Conservation (phyloP, 2,113 vertebrate genomes). For the Thermophis baileyi region DNA sequence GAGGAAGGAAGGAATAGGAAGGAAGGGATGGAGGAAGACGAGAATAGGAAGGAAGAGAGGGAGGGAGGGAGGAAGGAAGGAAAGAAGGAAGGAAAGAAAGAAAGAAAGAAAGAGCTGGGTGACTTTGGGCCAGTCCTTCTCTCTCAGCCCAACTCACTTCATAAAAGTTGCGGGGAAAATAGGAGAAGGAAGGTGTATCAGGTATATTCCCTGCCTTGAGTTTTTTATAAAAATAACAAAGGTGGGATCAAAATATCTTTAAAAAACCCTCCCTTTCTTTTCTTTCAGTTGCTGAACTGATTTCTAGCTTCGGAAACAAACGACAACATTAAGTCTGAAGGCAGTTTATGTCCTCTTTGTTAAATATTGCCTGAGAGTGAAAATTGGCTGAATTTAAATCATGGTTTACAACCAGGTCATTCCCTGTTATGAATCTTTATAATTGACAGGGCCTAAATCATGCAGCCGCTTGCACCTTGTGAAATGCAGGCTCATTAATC, state of each 20-base stretch:
- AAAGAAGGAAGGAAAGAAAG: background rate
- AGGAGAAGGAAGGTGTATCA: background rate
- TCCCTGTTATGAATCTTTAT: conserved; percentile 10
- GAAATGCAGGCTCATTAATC: background rate
- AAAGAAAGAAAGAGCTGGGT: no score
- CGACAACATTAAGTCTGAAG: background rate
- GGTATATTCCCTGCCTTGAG: background rate
- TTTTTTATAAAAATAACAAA: background rate
- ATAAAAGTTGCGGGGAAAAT: background rate
- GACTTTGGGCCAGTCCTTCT: no score
- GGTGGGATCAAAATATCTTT: background rate
- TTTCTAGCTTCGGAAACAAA: background rate
- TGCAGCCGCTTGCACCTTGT: background rate
- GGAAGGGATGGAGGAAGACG: no score
- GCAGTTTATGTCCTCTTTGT: background rate
- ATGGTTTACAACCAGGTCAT: conserved; percentile 6
- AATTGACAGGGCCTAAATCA: background rate
- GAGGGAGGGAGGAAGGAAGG: no score
- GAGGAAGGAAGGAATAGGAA: no score
- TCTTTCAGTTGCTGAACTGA: background rate
- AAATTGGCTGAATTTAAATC: conserved; percentile 3
- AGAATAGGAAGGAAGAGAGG: no score
- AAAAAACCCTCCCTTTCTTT: background rate
- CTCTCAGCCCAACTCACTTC: background rate
- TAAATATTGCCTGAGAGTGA: background rate